Evolutionary conservation across 1,140 invertebrate genomes (phyloP).

Genomic region (Melipona quadrifasciata): DNA sequence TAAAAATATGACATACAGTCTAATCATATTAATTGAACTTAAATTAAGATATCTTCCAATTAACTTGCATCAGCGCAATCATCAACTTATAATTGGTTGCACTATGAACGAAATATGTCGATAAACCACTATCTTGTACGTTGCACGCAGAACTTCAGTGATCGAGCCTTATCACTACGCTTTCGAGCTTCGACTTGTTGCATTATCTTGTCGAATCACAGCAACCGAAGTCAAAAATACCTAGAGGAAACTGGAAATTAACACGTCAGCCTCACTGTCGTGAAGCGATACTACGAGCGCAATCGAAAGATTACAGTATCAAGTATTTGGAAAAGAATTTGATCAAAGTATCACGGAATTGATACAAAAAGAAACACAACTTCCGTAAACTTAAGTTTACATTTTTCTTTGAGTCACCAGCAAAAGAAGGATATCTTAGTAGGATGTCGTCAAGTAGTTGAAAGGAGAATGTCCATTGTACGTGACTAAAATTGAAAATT

Average conservation of each 20-base stretch:
- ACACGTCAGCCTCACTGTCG: background rate
- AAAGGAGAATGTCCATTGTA: no score
- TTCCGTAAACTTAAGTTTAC: no score
- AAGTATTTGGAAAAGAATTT: background rate
- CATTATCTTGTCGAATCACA: no score
- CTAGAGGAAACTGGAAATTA: background rate
- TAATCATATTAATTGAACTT: background rate
- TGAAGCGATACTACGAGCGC: background rate
- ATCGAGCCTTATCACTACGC: conserved; percentile 17
- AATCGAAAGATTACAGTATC: background rate
- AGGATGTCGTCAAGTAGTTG: no score
- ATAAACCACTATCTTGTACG: conserved; percentile 24
- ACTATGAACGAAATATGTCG: background rate
- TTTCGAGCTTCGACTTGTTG: background rate
- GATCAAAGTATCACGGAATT: no score
- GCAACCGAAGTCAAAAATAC: no score
- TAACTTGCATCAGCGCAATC: background rate
- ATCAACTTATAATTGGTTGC: background rate
- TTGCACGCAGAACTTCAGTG: background rate
- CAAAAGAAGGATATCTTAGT: background rate
- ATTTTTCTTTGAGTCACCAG: background rate
- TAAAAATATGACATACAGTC: background rate
- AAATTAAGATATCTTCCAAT: background rate
- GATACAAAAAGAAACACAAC: no score
- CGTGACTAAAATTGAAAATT: background rate